Evolutionary conservation across 2,797 vertebrate genomes (phyloP).

Genomic region (Kryptolebias ocellatus): DNA sequence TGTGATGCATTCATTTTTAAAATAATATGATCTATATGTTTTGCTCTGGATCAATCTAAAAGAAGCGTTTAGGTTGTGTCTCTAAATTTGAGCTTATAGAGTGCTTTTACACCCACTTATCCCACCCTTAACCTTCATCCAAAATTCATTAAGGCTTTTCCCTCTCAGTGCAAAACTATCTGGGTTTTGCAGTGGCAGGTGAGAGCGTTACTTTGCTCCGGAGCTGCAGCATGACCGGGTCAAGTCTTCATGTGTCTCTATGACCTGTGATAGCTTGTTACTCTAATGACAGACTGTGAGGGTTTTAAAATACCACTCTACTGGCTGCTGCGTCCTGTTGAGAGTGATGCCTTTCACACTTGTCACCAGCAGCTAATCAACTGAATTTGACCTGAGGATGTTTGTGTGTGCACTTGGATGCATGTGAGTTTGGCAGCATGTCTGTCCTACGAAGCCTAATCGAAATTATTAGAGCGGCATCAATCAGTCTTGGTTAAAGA

Average conservation of each 20-base stretch:
- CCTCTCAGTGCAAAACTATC: neutral
- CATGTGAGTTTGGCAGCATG: conserved; percentile 24
- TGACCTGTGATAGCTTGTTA: conserved; percentile 21
- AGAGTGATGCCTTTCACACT: conserved; percentile 71
- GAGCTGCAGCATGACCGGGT: neutral
- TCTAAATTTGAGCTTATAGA: neutral
- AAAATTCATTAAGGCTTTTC: conserved; percentile 11
- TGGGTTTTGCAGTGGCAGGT: conserved; percentile 21
- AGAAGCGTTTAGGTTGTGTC: neutral
- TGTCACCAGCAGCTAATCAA: conserved; percentile 71
- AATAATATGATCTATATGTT: too few species aligned
- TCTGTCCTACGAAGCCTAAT: conserved; percentile 25
- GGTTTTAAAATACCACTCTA: conserved; percentile 36
- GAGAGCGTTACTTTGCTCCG: conserved; percentile 10
- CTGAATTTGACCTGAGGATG: conserved; percentile 46
- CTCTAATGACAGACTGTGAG: conserved; percentile 16
- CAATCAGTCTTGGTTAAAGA: conserved; percentile 36
- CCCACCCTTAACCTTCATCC: conserved; percentile 7
- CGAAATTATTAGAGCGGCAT: conserved; percentile 33
- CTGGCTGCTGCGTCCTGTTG: conserved; percentile 33
- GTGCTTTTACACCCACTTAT: conserved; percentile 22
- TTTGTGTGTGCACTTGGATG: conserved; percentile 8
- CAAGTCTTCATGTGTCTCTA: conserved; percentile 29
- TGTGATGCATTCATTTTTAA: too few species aligned
- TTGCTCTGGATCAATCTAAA: neutral